Percentiles rank a stretch among this genome's conserved stretches.
Evolutionary conservation across 2,888 invertebrate species (phyloP).

Genomic region (Eulithis prunata): DNA sequence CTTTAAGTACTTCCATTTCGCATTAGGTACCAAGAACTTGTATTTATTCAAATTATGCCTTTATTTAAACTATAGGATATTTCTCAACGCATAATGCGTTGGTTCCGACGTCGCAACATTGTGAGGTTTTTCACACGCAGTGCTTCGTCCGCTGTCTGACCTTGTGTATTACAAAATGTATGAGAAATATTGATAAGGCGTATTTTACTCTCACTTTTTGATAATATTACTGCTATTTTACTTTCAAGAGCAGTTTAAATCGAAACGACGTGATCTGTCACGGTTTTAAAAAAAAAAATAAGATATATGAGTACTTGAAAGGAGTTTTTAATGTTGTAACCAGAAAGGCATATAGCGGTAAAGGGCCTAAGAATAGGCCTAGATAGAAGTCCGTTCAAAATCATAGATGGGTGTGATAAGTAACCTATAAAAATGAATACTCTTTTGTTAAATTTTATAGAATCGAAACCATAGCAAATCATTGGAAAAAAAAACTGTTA

Average conservation of each 20-base stretch:
- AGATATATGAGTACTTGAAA: too few species aligned
- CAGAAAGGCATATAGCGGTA: too few species aligned
- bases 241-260: too few species aligned
- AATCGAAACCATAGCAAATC: background rate
- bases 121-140: conserved; percentile 62
- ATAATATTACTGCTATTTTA: background rate
- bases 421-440: too few species aligned
- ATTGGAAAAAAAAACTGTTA: background rate
- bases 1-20: conserved; percentile 24
- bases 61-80: conserved; percentile 43
- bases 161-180: conserved; percentile 60
- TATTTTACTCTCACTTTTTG: conserved; percentile 29
- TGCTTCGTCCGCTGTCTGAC: conserved; percentile 57
- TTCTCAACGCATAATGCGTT: conserved; percentile 54
- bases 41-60: conserved; percentile 18
- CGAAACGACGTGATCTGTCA: too few species aligned
- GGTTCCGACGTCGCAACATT: conserved; percentile 52
- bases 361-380: too few species aligned
- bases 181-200: conserved; percentile 45
- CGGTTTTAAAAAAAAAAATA: too few species aligned
- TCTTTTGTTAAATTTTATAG: too few species aligned
- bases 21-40: conserved; percentile 13
- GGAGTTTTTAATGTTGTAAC: too few species aligned
- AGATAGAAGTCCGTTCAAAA: too few species aligned
- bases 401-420: too few species aligned